Percentiles rank a stretch among this genome's conserved stretches.
phyloP scores from a whole-genome alignment of 2,113 vertebrate species.

The Microtus richardsoni region DNA sequence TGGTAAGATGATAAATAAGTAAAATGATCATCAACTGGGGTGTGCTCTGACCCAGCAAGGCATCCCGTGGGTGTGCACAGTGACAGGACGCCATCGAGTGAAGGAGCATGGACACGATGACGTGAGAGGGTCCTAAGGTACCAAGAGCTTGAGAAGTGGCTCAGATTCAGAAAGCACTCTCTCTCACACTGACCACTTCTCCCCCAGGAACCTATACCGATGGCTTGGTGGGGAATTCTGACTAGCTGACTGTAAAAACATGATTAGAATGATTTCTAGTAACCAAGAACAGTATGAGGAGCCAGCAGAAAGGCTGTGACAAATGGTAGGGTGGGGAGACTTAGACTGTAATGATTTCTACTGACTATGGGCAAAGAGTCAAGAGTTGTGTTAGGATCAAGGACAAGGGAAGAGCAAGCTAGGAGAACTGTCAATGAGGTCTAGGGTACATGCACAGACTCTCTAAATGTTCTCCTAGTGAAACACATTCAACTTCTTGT shows the following conservation, averaged over 20 bases:
- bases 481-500: no score
- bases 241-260: background rate
- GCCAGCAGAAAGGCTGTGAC: background rate
- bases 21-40: background rate
- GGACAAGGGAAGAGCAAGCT: background rate
- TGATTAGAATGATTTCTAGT: constrained; percentile 12
- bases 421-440: background rate
- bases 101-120: background rate
- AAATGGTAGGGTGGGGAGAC: background rate
- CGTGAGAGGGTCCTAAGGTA: background rate
- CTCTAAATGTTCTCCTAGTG: background rate
- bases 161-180: background rate
- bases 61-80: background rate
- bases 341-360: background rate
- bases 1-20: background rate
- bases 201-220: background rate
- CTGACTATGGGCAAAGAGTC: background rate
- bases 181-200: background rate
- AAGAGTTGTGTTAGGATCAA: background rate
- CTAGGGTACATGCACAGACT: background rate
- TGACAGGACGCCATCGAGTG: background rate
- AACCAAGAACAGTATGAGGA: background rate
- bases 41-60: background rate
- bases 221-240: background rate
- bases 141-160: background rate